These are phyloP conservation scores for Tympanuchus pallidicinctus DNA, from an alignment of 2,113 vertebrate genomes.

Conservation along the genomic window DNA sequence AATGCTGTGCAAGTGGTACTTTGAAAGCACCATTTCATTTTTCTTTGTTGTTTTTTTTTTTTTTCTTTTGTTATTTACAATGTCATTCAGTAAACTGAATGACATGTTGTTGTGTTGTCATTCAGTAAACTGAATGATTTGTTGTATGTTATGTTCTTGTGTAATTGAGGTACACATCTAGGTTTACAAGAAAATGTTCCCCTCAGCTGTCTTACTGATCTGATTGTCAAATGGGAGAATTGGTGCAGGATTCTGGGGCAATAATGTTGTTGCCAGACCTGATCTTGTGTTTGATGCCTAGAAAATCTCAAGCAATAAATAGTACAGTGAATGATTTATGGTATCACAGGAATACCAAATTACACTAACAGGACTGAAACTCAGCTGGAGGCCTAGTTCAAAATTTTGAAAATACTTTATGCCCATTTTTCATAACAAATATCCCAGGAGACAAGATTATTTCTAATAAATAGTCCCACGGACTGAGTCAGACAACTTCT, in stretches of 20 bases:
- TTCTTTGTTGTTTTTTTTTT: neutral
- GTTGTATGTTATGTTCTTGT: neutral
- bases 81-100: neutral
- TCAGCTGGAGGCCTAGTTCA: neutral
- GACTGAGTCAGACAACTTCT: neutral
- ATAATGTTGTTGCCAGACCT: neutral
- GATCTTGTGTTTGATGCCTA: neutral
- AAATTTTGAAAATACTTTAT: neutral
- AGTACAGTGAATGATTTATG: neutral
- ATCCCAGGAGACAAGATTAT: neutral
- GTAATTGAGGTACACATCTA: neutral
- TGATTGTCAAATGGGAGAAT: neutral
- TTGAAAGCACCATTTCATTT: neutral
- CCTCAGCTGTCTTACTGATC: neutral
- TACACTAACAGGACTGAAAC: neutral
- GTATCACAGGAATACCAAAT: neutral
- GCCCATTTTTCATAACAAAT: neutral
- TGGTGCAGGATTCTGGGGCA: neutral
- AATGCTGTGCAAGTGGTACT: neutral
- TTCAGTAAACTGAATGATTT: neutral
- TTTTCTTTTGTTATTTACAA: neutral
- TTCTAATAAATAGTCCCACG: neutral
- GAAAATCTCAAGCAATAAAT: neutral
- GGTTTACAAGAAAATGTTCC: neutral
- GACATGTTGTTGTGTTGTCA: neutral